Evolutionary conservation across 2,113 vertebrate species (phyloP).

Genomic region (Xenopus tropicalis): DNA sequence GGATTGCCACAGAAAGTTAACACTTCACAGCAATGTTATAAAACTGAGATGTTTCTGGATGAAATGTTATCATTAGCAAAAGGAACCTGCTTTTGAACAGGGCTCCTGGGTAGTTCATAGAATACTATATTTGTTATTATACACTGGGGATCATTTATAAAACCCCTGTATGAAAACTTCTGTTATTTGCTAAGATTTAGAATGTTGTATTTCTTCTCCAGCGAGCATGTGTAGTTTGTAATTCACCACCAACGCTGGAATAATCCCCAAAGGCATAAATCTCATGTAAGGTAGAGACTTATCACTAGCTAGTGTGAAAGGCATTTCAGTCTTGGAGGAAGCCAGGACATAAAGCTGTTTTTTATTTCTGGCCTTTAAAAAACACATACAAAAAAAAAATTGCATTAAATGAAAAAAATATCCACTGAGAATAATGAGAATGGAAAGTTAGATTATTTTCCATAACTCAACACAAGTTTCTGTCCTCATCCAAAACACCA

Average conservation of each 20-base stretch:
- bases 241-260: constrained; percentile 28
- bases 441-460: constrained; percentile 18
- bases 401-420: neutral
- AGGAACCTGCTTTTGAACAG: constrained; percentile 15
- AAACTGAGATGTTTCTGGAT: constrained; percentile 14
- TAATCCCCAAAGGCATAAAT: constrained; percentile 11
- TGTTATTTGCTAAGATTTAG: constrained; percentile 29
- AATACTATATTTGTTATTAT: constrained; percentile 25
- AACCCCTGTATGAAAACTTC: constrained; percentile 19
- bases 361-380: constrained; percentile 22
- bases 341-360: constrained; percentile 31
- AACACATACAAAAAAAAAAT: constrained; percentile 6
- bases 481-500: neutral
- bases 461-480: constrained; percentile 10
- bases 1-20: neutral
- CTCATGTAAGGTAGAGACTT: neutral
- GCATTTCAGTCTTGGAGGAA: constrained; percentile 1
- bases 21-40: neutral
- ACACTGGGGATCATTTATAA: constrained; percentile 23
- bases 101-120: constrained; percentile 2
- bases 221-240: constrained; percentile 28
- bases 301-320: constrained; percentile 23
- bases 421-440: constrained; percentile 33
- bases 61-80: constrained; percentile 15
- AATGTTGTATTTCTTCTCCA: constrained; percentile 5